Evolutionary conservation across 2,888 invertebrate species (phyloP).

Genomic region (Drosophila birchii): DNA sequence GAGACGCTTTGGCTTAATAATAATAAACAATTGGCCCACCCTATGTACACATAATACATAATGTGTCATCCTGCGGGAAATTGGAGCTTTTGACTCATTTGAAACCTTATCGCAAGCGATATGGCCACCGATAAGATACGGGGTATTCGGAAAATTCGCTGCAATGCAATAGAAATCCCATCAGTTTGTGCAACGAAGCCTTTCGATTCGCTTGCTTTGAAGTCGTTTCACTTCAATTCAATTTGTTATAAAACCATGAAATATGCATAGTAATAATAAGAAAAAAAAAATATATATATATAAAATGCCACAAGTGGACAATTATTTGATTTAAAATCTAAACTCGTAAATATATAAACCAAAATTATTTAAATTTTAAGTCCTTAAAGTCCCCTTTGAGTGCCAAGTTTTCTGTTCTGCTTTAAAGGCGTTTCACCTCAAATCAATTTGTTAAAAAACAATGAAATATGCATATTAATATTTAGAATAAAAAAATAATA

Average conservation of each 20-base stretch:
- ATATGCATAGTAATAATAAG: slow-evolving; percentile 6
- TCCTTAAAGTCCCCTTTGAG: not conserved
- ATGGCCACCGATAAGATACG: slow-evolving; percentile 7
- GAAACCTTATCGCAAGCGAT: slow-evolving; percentile 11
- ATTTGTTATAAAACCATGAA: slow-evolving; percentile 19
- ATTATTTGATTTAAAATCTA: not conserved
- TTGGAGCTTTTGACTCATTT: slow-evolving; percentile 1
- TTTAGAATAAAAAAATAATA: not conserved
- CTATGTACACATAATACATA: not conserved
- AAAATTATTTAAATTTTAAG: not conserved
- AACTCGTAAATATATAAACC: not conserved
- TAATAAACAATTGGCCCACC: not conserved
- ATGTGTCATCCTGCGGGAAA: slow-evolving; percentile 21
- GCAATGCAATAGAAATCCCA: not conserved
- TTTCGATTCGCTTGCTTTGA: slow-evolving; percentile 12
- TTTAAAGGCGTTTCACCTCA: slow-evolving; percentile 1
- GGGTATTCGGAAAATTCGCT: not conserved
- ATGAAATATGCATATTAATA: slow-evolving; percentile 19
- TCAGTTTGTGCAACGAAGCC: slow-evolving; percentile 7
- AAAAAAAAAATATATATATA: not conserved
- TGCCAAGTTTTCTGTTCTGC: not conserved
- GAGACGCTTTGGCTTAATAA: slow-evolving; percentile 8
- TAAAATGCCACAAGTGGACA: not conserved
- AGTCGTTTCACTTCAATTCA: slow-evolving; percentile 4
- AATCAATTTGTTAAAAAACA: slow-evolving; percentile 11